Percentiles rank a stretch among this genome's conserved stretches.
phyloP scores from a whole-genome alignment of 2,113 vertebrate genomes.

The Polypterus bichir region DNA sequence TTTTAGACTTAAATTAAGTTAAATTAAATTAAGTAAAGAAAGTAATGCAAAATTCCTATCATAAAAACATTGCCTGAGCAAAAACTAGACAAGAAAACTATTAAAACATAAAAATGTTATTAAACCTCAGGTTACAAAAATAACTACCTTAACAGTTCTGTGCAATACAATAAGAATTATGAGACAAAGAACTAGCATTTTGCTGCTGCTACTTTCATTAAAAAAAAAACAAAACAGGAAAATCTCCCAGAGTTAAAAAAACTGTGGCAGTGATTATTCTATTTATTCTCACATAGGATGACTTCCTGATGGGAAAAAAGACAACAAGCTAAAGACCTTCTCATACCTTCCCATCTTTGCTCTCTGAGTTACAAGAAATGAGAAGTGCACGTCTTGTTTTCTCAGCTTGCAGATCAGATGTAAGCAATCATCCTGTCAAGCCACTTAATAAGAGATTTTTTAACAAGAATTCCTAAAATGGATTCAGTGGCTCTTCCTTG shows the following conservation, averaged over 20 bases:
- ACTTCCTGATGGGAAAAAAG: conserved; percentile 4
- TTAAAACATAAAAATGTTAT: too few relatives aligned
- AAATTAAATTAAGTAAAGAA: too few relatives aligned
- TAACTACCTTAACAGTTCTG: too few relatives aligned
- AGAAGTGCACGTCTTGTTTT: conserved; percentile 4
- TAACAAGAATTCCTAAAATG: too few relatives aligned
- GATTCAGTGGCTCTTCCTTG: too few relatives aligned
- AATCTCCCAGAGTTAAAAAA: not conserved
- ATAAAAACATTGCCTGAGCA: too few relatives aligned
- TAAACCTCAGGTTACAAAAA: too few relatives aligned
- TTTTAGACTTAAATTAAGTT: too few relatives aligned
- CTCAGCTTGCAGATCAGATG: conserved; percentile 2
- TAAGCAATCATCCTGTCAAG: not conserved
- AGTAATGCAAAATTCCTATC: too few relatives aligned
- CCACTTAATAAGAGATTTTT: not conserved
- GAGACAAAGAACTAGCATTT: not conserved
- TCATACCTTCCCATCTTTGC: conserved; percentile 4
- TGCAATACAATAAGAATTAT: not conserved
- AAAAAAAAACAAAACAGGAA: not conserved
- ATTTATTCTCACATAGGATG: not conserved
- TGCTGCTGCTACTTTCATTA: not conserved
- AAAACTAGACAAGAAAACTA: too few relatives aligned
- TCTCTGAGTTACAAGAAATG: conserved; percentile 1
- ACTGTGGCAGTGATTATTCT: not conserved
- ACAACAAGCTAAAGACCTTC: not conserved